Evolutionary conservation across 2,113 vertebrate genomes (phyloP).

Genomic region (Stictonetta naevosa): DNA sequence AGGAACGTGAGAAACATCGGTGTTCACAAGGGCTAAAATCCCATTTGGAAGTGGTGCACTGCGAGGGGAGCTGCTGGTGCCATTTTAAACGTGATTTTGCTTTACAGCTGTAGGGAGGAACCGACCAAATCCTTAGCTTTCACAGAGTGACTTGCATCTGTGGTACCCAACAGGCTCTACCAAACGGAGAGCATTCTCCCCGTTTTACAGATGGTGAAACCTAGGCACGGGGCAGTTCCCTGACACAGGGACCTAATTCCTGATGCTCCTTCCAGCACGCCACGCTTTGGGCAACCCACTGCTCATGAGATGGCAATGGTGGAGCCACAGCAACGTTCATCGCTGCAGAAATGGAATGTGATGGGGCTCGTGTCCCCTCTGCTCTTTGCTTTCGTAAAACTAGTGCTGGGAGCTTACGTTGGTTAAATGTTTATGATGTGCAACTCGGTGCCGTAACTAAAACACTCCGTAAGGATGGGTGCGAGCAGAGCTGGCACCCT

Average conservation of each 20-base stretch:
- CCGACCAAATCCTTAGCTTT: neutral
- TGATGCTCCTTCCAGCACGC: fast-evolving
- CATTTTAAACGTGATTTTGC: neutral
- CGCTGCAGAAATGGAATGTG: neutral
- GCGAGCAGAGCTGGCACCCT: neutral
- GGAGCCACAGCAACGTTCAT: neutral
- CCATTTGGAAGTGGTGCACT: neutral
- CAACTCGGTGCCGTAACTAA: neutral
- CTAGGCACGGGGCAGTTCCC: neutral
- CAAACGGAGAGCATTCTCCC: neutral
- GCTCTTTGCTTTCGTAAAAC: neutral
- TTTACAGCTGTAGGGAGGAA: neutral
- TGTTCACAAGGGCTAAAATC: neutral
- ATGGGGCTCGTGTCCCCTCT: neutral
- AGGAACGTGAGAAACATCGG: neutral
- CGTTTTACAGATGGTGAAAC: neutral
- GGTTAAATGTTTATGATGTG: neutral
- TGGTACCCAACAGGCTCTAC: neutral
- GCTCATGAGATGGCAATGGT: neutral
- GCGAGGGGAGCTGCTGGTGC: neutral
- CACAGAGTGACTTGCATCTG: neutral
- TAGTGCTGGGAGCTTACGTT: neutral
- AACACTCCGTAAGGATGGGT: neutral
- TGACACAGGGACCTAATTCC: slow-evolving; percentile 5
- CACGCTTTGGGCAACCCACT: fast-evolving